Base-by-base conservation (phyloP, 2,797 vertebrate species). In the Myripristis murdjan region DNA sequence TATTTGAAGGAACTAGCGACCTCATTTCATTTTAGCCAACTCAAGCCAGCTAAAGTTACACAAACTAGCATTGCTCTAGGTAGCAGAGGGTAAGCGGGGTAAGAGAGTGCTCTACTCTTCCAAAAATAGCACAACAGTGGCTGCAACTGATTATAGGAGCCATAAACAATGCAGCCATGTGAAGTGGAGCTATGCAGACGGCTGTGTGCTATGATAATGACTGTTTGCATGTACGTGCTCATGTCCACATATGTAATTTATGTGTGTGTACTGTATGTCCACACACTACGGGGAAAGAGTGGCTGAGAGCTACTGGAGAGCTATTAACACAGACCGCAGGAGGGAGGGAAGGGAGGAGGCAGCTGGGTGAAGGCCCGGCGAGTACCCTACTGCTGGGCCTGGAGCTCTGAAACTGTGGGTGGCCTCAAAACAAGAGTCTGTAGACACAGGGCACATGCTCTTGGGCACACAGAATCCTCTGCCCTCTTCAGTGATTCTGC, bases 341-440 rank as follows among this genome's bases (percentile, higher is more conserved):
- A 78, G 81, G 82, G 78, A 70, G 44, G 47, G 53, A 75, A 71
- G 64, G 75, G 67, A 77, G 66, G 82, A 73, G 84, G 75, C 67
- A 83, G 82, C 82, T 76, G 77, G 68, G 78, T 75, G 75, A 75
- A 85, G 77, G 82, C 70, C 77, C 35, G 74, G 80, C 79, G 84
- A 83, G 82, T 82, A 84, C 64, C 79, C 67, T 58, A 63, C 82
- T 81, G 54, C 72, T 67, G 70, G 74, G 87, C 79, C 85, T 73
- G 72, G 67, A 91, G 87, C 86, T 90, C 72, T 81, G 1, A 49
- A 88, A 83, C 88, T 91, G 87, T 89, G 87, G 89, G 90, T 82
- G 90, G 90, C 84, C 88, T 83, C 83, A 89, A 91, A 92, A 92
- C 91, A 92, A 90, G 84, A 86, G 81, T 71, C 83, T 85, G 82